A percentile compares a stretch with the other conserved stretches of the same genome.
These are phyloP conservation scores for Drosophila anomalata DNA, from an alignment of 2,888 invertebrate species.

Conservation along the genomic window DNA sequence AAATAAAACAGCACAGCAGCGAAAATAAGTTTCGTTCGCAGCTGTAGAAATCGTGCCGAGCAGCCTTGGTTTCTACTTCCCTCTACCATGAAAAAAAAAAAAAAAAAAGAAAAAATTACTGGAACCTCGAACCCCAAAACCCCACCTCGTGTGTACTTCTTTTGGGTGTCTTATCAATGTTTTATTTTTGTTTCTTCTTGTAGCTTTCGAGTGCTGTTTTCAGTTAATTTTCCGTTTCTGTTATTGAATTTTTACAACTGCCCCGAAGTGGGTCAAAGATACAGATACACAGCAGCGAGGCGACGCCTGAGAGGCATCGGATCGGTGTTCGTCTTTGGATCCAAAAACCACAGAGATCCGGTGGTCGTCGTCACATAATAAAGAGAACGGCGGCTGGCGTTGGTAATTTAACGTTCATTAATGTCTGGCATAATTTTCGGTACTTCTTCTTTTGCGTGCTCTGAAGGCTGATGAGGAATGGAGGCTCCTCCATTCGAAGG, in stretches of 20 bases:
- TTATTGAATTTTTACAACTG: slow-evolving; percentile 75
- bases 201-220: slow-evolving; percentile 62
- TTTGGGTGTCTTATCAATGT: slow-evolving; percentile 67
- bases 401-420: slow-evolving; percentile 65
- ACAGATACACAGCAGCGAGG: slow-evolving; percentile 29
- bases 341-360: slow-evolving; percentile 19
- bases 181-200: slow-evolving; percentile 16
- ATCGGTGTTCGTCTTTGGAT: neutral
- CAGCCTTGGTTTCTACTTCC: slow-evolving; percentile 54
- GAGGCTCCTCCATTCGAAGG: slow-evolving; percentile 12
- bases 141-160: slow-evolving; percentile 23
- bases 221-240: slow-evolving; percentile 71
- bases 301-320: slow-evolving; percentile 10
- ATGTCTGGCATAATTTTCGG: slow-evolving; percentile 60
- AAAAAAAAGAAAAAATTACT: neutral
- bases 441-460: slow-evolving; percentile 40
- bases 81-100: slow-evolving; percentile 1
- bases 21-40: slow-evolving; percentile 46
- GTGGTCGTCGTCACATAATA: slow-evolving; percentile 40
- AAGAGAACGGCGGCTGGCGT: slow-evolving; percentile 52
- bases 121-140: slow-evolving; percentile 6
- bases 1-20: slow-evolving; percentile 10
- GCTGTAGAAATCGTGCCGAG: slow-evolving; percentile 69
- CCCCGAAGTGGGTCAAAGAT: slow-evolving; percentile 69
- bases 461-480: slow-evolving; percentile 32